A percentile compares a stretch with the other conserved stretches of the same genome.
Conservation (phyloP, 2,797 vertebrate genomes). For the Parauchenoglanis ngamensis region DNA sequence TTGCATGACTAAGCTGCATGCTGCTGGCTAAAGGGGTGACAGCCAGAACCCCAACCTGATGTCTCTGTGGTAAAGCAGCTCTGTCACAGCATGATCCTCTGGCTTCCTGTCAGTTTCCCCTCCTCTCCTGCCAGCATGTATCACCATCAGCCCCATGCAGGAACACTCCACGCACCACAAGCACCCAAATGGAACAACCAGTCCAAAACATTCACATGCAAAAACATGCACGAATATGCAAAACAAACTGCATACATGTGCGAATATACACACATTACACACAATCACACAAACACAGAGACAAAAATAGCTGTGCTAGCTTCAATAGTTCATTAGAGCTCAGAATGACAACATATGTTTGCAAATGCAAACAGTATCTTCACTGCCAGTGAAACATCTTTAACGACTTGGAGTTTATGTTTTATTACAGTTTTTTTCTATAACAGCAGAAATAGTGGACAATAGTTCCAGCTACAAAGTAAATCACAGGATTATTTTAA, state of each 20-base stretch:
- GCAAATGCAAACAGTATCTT: background rate
- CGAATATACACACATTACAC: background rate
- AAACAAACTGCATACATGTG: background rate
- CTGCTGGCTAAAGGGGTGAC: slow-evolving; percentile 30
- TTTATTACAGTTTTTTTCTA: background rate
- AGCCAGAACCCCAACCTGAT: slow-evolving; percentile 29
- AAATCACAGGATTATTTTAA: background rate
- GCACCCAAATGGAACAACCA: slow-evolving; percentile 15
- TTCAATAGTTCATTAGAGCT: background rate
- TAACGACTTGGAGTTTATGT: background rate
- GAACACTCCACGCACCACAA: slow-evolving; percentile 2
- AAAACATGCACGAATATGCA: background rate
- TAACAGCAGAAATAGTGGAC: background rate
- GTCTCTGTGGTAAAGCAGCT: slow-evolving; percentile 23
- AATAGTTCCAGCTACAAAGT: background rate
- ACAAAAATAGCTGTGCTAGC: background rate
- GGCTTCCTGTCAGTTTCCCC: slow-evolving; percentile 42
- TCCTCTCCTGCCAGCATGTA: slow-evolving; percentile 44
- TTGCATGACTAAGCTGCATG: slow-evolving; percentile 48
- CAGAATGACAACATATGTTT: background rate
- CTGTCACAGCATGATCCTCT: slow-evolving; percentile 41
- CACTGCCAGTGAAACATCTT: background rate
- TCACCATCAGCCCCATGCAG: slow-evolving; percentile 47
- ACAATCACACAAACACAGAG: background rate
- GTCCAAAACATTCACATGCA: background rate